A percentile compares a stretch with the other conserved stretches of the same genome.
Conservation (phyloP, 2,113 vertebrate genomes). For the Cebus imitator region DNA sequence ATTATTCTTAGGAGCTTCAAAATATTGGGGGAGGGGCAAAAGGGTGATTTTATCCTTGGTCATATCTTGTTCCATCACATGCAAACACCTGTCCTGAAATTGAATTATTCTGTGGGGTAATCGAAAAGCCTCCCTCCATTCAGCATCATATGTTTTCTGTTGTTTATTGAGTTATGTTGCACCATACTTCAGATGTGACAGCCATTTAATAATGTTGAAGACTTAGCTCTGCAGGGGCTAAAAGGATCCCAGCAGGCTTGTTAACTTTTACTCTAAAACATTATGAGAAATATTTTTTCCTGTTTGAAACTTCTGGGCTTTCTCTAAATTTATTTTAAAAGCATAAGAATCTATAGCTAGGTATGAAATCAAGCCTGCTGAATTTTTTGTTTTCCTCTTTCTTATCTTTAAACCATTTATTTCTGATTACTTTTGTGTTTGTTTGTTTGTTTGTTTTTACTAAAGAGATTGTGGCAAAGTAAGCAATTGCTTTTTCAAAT, state of each 20-base stretch:
- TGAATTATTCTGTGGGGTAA: conserved; percentile 75
- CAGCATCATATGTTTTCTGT: conserved; percentile 77
- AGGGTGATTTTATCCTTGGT: conserved; percentile 37
- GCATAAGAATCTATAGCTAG: conserved; percentile 77
- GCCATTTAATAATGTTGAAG: conserved; percentile 87
- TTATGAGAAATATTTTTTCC: conserved; percentile 84
- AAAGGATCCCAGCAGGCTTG: conserved; percentile 88
- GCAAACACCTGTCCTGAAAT: conserved; percentile 81
- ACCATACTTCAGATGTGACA: conserved; percentile 81
- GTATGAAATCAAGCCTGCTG: conserved; percentile 67
- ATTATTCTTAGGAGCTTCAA: background rate
- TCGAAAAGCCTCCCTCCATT: conserved; percentile 70
- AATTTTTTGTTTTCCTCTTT: conserved; percentile 38
- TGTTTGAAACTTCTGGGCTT: conserved; percentile 78
- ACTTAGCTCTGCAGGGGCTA: conserved; percentile 85
- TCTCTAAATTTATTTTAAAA: conserved; percentile 85
- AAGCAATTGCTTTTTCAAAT: conserved; percentile 35
- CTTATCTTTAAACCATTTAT: conserved; percentile 56
- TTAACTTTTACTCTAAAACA: conserved; percentile 86
- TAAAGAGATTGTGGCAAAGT: conserved; percentile 31
- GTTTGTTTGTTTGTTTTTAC: background rate
- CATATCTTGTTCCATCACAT: conserved; percentile 56
- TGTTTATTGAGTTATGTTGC: conserved; percentile 83
- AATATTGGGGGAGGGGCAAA: background rate
- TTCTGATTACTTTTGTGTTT: background rate